These are phyloP conservation scores for Lagocephalus sceleratus DNA, from an alignment of 2,797 vertebrate species.

Conservation along the genomic window DNA sequence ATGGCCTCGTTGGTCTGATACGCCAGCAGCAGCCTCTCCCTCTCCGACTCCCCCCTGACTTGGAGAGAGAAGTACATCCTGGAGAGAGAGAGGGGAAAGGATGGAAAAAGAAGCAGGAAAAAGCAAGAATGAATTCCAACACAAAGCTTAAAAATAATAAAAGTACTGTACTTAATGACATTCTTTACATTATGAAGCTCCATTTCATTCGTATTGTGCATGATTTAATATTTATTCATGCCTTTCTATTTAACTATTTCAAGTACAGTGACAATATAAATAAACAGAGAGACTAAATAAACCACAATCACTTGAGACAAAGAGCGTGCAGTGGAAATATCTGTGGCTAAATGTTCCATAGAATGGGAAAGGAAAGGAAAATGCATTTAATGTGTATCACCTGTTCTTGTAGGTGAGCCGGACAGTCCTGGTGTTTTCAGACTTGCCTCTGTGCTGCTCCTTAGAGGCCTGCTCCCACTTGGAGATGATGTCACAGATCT, in stretches of 20 bases:
- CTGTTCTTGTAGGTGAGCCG: conserved; percentile 97
- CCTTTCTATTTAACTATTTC: no score
- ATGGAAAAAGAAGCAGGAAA: not conserved
- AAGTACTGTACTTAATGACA: no score
- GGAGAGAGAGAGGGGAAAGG: conserved; percentile 12
- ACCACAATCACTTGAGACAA: no score
- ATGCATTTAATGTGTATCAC: conserved; percentile 58
- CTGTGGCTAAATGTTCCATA: no score
- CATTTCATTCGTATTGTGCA: no score
- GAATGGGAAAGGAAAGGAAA: not conserved
- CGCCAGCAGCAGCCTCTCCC: conserved; percentile 90
- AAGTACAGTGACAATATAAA: no score
- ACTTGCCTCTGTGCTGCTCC: conserved; percentile 92
- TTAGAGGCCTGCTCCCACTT: conserved; percentile 98
- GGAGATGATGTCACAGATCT: conserved; percentile 98
- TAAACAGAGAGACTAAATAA: no score
- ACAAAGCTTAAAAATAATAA: no score
- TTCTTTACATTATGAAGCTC: no score
- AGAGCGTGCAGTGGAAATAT: no score
- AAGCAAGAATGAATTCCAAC: not conserved
- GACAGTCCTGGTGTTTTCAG: conserved; percentile 89
- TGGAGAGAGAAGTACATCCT: conserved; percentile 93
- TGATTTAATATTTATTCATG: no score
- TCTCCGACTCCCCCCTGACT: conserved; percentile 89
- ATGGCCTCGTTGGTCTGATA: conserved; percentile 95